A percentile compares a stretch with the other conserved stretches of the same genome.
Conservation (phyloP, 2,797 vertebrate genomes). For the Tinamus major region DNA sequence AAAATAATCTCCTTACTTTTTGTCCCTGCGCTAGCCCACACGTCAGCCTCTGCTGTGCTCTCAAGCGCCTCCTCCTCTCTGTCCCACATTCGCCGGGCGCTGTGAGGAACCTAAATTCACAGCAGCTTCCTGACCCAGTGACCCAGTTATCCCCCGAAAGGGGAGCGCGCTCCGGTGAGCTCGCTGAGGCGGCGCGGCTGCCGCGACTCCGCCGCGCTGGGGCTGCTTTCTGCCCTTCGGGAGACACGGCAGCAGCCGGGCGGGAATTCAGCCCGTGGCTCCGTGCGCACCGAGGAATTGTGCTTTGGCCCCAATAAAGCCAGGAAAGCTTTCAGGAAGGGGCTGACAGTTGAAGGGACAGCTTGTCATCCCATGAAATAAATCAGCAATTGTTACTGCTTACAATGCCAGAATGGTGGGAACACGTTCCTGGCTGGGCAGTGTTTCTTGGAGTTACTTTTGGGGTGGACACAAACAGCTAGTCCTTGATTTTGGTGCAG, state of each 20-base stretch:
- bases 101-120: not conserved
- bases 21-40: not conserved
- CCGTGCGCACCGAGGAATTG: not conserved
- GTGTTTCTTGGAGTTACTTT: not conserved
- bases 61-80: not conserved
- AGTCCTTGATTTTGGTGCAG: not conserved
- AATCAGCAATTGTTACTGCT: not conserved
- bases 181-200: not conserved
- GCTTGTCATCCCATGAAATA: rapidly evolving
- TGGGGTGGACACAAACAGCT: not conserved
- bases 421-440: not conserved
- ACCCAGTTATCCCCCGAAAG: conserved; percentile 14
- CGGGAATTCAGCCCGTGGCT: not conserved
- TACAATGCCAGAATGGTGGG: not conserved
- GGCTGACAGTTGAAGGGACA: not conserved
- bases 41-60: not conserved
- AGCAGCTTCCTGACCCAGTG: conserved; percentile 10
- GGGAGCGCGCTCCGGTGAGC: not conserved
- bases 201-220: not conserved
- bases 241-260: rapidly evolving
- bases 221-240: not conserved
- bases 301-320: not conserved
- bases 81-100: not conserved
- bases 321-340: not conserved
- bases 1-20: conserved; percentile 19